Evolutionary conservation across 2,113 vertebrate species (phyloP).

Genomic region (Pyxicephalus adspersus): DNA sequence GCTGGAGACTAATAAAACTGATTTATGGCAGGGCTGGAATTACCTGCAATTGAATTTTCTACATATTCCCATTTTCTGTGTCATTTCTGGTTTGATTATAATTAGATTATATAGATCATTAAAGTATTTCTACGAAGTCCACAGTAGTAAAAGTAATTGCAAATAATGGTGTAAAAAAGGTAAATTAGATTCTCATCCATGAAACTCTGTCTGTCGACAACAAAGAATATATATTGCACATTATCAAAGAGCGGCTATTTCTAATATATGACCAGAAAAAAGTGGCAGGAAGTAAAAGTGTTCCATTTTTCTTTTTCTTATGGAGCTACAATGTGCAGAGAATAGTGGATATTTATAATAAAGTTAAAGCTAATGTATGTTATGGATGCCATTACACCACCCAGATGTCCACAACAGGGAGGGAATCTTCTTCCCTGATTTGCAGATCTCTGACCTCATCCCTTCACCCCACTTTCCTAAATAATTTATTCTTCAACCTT

Average conservation of each 20-base stretch:
- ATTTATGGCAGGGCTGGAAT: conserved; percentile 46
- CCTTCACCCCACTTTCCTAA: no score
- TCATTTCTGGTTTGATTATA: conserved; percentile 53
- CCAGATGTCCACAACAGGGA: no score
- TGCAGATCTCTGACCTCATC: no score
- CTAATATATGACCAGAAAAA: conserved; percentile 23
- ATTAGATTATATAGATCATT: conserved; percentile 56
- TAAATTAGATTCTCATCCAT: conserved; percentile 36
- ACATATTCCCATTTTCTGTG: conserved; percentile 54
- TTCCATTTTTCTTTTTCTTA: background rate
- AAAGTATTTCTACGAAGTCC: conserved; percentile 49
- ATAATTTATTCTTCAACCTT: no score
- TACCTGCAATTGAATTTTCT: conserved; percentile 53
- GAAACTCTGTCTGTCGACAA: background rate
- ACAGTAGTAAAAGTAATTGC: conserved; percentile 54
- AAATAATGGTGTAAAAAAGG: conserved; percentile 46
- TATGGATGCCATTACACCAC: no score
- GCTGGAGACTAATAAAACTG: conserved; percentile 54
- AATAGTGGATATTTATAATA: background rate
- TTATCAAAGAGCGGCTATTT: conserved; percentile 1
- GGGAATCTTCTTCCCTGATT: no score
- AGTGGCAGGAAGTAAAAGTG: conserved; percentile 4
- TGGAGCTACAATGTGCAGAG: background rate
- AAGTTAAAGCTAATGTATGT: no score
- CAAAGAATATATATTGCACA: background rate